Base-by-base conservation (phyloP, 2,113 vertebrate genomes). In the Lanius ludovicianus region DNA sequence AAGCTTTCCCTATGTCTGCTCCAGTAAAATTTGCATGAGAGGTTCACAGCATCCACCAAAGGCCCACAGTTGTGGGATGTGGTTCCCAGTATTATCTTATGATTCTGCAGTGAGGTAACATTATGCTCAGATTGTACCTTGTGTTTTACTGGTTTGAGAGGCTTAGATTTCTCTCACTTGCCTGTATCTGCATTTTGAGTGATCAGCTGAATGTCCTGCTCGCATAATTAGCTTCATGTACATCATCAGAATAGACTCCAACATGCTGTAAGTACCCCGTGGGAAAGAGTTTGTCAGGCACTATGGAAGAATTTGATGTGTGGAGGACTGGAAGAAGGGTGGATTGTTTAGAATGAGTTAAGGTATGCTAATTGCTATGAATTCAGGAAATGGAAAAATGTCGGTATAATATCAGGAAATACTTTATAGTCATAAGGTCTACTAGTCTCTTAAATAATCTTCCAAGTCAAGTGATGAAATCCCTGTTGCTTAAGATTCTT, bases 401-500 rank as follows among this genome's bases (percentile, higher is more conserved):
- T 83, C 15, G 1, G 15, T 84, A n/a, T 53, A 87, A 30, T 68
- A 71, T 52, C 0, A 9, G 57, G 56, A 92, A 90, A 95, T 87
- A 73, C 31, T 92, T 78, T 2, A 5, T 18, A 86, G 39, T 90
- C 56, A 39, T 84, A 56, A 77, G 49, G 31, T 64, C 83, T 81
- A 47, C n/a, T 64, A 68, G 27, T 81, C 68, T 81, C 60, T 91
- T 84, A 94, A 96, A 96, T 84, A 75, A 57, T 71, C 69, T 89
- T 86, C 68, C 71, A 95, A 75, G 19, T 81, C 83, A 78, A 68
- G 22, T 37, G 73, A 78, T 75, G 68, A 93, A 93, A 95, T 80
- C 52, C 19, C 25, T 41, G 20, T 94, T 81, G 75, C 86, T 92
- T 87, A 75, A 87, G 83, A 62, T 75, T 82, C 83, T 90, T 95